These are phyloP conservation scores for Drosophila anomelani DNA, from an alignment of 2,888 invertebrate species.

Conservation along the genomic window DNA sequence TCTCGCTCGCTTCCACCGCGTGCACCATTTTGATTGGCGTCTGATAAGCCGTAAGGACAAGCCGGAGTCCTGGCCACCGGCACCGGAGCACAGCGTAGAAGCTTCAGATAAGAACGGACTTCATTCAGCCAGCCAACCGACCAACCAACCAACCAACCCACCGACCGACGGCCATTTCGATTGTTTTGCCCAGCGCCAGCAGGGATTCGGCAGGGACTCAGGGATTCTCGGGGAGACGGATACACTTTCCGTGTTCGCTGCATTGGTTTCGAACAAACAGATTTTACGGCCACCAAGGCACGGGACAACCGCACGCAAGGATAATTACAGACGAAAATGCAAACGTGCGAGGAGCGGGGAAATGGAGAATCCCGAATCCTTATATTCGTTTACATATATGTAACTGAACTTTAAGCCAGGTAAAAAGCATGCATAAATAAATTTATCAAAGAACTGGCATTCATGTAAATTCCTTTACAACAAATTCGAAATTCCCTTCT, in stretches of 20 bases:
- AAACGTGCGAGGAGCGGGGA: conserved; percentile 6
- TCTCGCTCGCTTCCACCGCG: conserved; percentile 29
- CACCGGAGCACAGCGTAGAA: conserved; percentile 7
- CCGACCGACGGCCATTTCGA: conserved; percentile 12
- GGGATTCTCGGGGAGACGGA: not conserved
- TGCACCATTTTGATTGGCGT: conserved; percentile 50
- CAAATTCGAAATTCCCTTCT: not conserved
- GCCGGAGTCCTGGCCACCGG: conserved; percentile 22
- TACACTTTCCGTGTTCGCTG: conserved; percentile 31
- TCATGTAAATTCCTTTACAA: conserved; percentile 1
- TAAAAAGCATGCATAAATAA: not conserved
- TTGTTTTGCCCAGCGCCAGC: conserved; percentile 12
- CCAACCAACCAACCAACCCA: not conserved
- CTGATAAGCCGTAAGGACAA: conserved; percentile 47
- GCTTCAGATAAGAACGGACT: conserved; percentile 31
- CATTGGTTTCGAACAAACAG: conserved; percentile 39
- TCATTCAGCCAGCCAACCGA: conserved; percentile 2
- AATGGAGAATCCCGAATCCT: not conserved
- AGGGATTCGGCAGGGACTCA: not conserved
- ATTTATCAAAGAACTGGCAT: not conserved
- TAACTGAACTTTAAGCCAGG: not conserved
- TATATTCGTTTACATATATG: not conserved
- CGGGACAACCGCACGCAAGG: conserved; percentile 35
- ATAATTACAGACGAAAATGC: conserved; percentile 27
- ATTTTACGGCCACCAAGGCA: conserved; percentile 32